Base-by-base conservation (phyloP, 2,113 vertebrate species). In the Lophura nycthemera region DNA sequence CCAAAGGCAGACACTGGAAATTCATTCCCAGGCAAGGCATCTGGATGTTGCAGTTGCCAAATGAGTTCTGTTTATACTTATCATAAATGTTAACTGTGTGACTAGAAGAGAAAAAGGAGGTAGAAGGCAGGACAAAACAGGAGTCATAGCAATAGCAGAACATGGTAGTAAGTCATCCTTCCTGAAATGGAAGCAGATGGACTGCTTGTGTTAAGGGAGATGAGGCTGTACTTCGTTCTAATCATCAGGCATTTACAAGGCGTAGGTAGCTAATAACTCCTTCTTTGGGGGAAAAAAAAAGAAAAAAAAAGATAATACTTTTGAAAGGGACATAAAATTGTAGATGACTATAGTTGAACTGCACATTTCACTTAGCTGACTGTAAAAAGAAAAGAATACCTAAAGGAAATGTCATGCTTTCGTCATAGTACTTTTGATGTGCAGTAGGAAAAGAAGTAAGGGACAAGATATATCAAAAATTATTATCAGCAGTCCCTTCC, bases 11-110 rank as follows among this genome's bases (percentile, higher is more conserved):
- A 70, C 52, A 52, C 24, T 57, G 71, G 57, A 94, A 89, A 85
- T 72, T 50, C 7, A 76, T 84, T 96, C 50, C 71, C 32, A 77
- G 82, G 25, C 54, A 83, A 76, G 38, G 47, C 52, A 78, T 79
- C 61, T 71, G 86, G 52, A 74, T 52, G 66, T 73, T 86, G 47
- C 30, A 59, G 36, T 86, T 95, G 43, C 57, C 83, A 75, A 69
- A 54, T 54, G 38, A 42, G 29, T 50, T 80, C 84, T 96, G 38
- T 74, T 87, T 70, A n/a, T 74, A 73, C 34, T 56, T 47, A 67
- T 88, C 77, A 65, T 92, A 93, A 95, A 95, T 93, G 88, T 89
- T 94, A 89, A 74, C 4, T 1, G 69, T 90, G 8, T 88, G 86
- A 78, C 63, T 87, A 57, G 63, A 85, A 83, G 63, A 77, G 38